Conservation (phyloP, 2,797 vertebrate genomes). For the Acanthiza pusilla region DNA sequence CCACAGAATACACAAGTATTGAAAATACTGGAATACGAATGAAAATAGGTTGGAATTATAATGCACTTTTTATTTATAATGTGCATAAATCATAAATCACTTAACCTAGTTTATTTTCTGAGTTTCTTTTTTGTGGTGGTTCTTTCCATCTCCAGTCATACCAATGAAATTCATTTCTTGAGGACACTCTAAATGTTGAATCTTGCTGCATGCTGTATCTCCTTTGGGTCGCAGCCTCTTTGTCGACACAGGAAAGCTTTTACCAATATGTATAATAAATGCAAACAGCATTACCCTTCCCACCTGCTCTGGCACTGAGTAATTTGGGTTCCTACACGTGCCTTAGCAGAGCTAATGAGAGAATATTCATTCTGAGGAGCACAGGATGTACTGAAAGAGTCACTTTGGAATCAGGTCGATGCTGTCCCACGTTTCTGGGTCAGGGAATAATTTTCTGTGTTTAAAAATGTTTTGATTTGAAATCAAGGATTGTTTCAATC, state of each 20-base stretch:
- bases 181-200: background rate
- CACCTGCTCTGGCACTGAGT: background rate
- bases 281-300: background rate
- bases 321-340: background rate
- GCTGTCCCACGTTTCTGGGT: background rate
- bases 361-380: background rate
- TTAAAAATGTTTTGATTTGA: background rate
- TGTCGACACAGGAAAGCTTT: background rate
- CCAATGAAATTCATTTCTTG: background rate
- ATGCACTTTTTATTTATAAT: background rate
- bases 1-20: background rate
- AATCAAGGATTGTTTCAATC: background rate
- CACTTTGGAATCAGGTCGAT: background rate
- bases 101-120: background rate
- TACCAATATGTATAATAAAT: background rate
- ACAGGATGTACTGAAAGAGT: background rate
- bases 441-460: background rate
- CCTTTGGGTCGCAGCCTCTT: background rate
- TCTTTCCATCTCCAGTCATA: background rate
- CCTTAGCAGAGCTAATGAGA: background rate
- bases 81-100: background rate
- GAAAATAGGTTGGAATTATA: background rate
- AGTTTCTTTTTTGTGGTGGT: background rate
- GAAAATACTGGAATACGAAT: background rate
- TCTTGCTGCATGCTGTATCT: rapidly evolving